Conservation (phyloP, 2,113 vertebrate genomes). For the Hyperoodon ampullatus region DNA sequence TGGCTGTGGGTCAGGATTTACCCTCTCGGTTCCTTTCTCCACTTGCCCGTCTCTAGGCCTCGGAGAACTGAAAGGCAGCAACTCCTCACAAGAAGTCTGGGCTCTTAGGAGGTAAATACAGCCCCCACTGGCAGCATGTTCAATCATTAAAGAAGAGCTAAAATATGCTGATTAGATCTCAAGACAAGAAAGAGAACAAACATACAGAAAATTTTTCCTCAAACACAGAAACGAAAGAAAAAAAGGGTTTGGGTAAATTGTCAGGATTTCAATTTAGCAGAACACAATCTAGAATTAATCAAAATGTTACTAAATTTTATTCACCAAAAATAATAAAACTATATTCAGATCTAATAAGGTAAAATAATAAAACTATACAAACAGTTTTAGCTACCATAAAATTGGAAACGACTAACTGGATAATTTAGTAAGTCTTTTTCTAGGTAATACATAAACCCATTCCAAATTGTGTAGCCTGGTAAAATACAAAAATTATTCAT, state of each 20-base stretch:
- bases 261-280: not conserved
- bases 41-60: not conserved
- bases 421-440: constrained; percentile 30
- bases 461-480: not conserved
- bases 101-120: not conserved
- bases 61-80: not conserved
- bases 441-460: constrained; percentile 23
- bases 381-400: constrained; percentile 24
- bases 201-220: not conserved
- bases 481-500: constrained; percentile 33
- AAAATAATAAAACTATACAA: constrained; percentile 8
- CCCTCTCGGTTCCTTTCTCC: not conserved
- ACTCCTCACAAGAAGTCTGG: not conserved
- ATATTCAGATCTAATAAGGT: constrained; percentile 23
- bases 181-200: not conserved
- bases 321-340: constrained; percentile 25
- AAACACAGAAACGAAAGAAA: not conserved
- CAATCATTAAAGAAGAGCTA: not conserved
- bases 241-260: not conserved
- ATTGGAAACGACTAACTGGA: constrained; percentile 2
- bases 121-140: not conserved
- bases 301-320: constrained; percentile 27
- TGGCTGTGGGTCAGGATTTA: not conserved
- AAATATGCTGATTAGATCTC: not conserved
- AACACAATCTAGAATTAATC: not conserved